These are phyloP conservation scores for Carassius gibelio DNA, from an alignment of 2,113 vertebrate genomes.

Conservation along the genomic window DNA sequence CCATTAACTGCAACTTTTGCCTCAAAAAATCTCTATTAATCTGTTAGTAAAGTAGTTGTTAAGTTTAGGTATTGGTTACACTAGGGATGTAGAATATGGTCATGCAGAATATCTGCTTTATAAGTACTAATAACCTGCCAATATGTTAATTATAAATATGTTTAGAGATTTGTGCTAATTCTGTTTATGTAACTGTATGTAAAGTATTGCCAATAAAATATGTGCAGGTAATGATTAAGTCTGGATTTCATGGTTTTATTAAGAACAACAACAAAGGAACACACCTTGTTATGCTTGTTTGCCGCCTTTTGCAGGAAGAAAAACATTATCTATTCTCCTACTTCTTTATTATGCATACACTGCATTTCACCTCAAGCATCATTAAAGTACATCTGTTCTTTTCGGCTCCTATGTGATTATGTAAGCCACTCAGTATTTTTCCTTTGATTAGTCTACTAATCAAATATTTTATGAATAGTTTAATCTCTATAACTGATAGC, in stretches of 20 bases:
- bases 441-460: neutral
- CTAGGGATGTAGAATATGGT: no score
- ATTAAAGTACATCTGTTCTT: constrained; percentile 12
- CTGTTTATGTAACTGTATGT: neutral
- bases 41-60: no score
- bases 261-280: neutral
- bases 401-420: neutral
- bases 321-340: neutral
- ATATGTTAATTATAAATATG: no score
- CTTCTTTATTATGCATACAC: neutral
- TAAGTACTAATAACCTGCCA: no score
- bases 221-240: neutral
- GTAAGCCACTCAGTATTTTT: neutral
- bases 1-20: no score
- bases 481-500: neutral
- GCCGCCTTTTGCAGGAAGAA: neutral
- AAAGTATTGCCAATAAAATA: neutral
- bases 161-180: neutral
- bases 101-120: no score
- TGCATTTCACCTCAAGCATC: neutral
- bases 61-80: no score
- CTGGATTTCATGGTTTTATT: neutral
- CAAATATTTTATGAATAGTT: neutral
- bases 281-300: neutral
- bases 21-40: no score